These are phyloP conservation scores for Congeria kusceri DNA, from an alignment of 2,888 invertebrate genomes.

Conservation along the genomic window DNA sequence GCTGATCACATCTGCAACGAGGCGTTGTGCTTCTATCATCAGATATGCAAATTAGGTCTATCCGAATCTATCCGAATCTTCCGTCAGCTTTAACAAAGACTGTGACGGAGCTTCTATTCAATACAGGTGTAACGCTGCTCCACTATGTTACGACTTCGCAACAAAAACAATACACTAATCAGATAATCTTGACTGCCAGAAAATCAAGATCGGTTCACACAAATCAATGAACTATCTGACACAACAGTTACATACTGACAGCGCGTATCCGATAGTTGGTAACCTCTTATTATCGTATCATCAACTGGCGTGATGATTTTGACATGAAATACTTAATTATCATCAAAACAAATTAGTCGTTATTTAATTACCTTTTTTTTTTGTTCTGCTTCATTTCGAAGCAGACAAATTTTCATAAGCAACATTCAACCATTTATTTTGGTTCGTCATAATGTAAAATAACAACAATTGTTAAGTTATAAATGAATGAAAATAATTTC, in stretches of 20 bases:
- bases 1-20: not conserved
- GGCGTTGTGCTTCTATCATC: not conserved
- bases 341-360: no score
- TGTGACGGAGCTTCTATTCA: not conserved
- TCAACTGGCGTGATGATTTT: no score
- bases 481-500: no score
- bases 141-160: not conserved
- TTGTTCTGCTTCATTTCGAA: no score
- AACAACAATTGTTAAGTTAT: no score
- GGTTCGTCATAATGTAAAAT: no score
- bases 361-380: no score
- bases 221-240: constrained; percentile 1
- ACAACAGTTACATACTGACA: not conserved
- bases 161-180: constrained; percentile 1
- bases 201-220: not conserved
- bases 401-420: no score
- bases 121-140: constrained; percentile 1
- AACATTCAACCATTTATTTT: no score
- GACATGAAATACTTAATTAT: no score
- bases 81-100: not conserved
- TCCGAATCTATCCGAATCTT: not conserved
- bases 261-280: not conserved
- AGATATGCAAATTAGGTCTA: constrained; percentile 5
- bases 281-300: constrained; percentile 1
- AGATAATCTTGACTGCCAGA: constrained; percentile 2